Evolutionary conservation across 2,797 vertebrate species (phyloP).

Genomic region (Merluccius polli): DNA sequence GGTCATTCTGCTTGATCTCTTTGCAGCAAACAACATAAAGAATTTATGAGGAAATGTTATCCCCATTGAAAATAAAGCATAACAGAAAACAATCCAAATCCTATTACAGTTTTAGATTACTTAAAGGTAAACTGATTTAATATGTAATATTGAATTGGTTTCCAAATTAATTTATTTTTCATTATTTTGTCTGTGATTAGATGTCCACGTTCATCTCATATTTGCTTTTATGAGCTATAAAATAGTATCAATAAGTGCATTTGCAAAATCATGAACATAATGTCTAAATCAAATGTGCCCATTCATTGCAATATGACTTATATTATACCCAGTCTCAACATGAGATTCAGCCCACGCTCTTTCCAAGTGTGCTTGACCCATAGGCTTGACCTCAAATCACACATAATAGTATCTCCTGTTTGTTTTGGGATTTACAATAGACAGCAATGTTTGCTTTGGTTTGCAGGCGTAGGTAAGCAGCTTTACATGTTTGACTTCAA

Average conservation of each 20-base stretch:
- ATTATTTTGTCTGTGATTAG: not conserved
- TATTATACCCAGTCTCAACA: conserved; percentile 21
- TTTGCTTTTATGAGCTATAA: not conserved
- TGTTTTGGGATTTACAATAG: conserved; percentile 52
- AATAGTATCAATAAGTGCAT: not conserved
- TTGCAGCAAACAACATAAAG: conserved; percentile 34
- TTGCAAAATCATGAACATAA: not conserved
- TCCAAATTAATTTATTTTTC: not conserved
- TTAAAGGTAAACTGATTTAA: conserved; percentile 1
- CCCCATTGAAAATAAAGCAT: conserved; percentile 4
- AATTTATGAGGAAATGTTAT: conserved; percentile 15
- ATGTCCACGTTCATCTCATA: not conserved
- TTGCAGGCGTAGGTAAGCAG: conserved; percentile 46
- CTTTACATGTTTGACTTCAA: conserved; percentile 45
- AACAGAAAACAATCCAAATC: conserved; percentile 6
- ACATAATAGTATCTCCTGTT: conserved; percentile 48
- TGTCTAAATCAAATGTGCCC: conserved; percentile 31
- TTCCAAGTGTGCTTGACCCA: conserved; percentile 24
- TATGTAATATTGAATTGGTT: not conserved
- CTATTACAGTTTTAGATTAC: conserved; percentile 16
- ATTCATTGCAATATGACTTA: not conserved
- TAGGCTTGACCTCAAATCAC: conserved; percentile 21
- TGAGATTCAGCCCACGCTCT: conserved; percentile 19
- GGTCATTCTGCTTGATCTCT: conserved; percentile 64
- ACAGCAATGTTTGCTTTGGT: conserved; percentile 36